phyloP scores from a whole-genome alignment of 2,113 vertebrate genomes.

The Corythornis madagascariensis region DNA sequence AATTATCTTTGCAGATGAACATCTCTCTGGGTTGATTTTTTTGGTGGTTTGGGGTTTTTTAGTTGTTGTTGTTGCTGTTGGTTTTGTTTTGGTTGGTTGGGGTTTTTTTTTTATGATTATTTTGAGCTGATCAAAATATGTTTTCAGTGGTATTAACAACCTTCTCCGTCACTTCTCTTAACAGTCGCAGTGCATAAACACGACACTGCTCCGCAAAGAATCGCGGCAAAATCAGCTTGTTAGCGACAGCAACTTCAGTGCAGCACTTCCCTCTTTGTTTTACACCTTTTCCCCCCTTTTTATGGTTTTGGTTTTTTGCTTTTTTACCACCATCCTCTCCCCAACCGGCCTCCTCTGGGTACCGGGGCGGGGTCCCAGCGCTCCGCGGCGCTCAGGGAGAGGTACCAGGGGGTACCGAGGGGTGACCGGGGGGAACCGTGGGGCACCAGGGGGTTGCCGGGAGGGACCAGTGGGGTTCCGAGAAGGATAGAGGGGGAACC shows the following conservation, averaged over 20 bases:
- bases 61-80: too few relatives aligned
- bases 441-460: background rate
- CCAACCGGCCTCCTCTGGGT: background rate
- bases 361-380: background rate
- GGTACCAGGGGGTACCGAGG: background rate
- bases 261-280: conserved; percentile 41
- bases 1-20: conserved; percentile 50
- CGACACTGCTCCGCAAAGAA: background rate
- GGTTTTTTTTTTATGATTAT: background rate
- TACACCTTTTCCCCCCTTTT: background rate
- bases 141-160: conserved; percentile 26
- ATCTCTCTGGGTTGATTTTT: background rate
- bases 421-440: background rate
- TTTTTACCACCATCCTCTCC: background rate
- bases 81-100: background rate
- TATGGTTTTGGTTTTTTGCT: background rate
- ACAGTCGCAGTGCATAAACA: background rate
- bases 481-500: background rate
- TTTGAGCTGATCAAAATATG: conserved; percentile 46
- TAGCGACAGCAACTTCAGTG: conserved; percentile 42
- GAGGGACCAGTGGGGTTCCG: background rate
- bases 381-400: background rate
- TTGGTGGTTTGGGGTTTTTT: background rate
- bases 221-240: background rate
- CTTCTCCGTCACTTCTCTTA: conserved; percentile 15